Evolutionary conservation across 2,888 invertebrate genomes (phyloP), one percentile per base, ranked within the genome.

Genomic region (Polia nebulosa): DNA sequence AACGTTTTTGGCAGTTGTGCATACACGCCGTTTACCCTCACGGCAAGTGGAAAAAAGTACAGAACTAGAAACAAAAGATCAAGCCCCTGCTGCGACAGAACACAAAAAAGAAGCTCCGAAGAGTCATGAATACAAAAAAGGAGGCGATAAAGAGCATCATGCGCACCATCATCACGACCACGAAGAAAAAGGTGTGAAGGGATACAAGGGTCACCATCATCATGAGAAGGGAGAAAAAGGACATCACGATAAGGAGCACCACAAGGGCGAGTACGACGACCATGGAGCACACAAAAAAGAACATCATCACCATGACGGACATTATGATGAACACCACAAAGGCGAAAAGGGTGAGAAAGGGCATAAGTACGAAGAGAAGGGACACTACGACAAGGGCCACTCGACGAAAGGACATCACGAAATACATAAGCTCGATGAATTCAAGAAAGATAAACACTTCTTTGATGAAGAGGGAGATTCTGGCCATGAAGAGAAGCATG

Each of bases 361-460:
- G 0, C 97, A 97, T 85, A 96, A 96, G 84, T 97, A 96, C 85
- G 96, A 95, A 80, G 97, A 97, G 83, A 96, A 97, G 73, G 98
- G 98, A 13, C 96, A 97, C 81, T 98, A 97, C 90, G 97, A 97
- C 76, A 98, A 98, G 88, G 98, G 98, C 0, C 98, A 98, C 92
- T 97, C 97, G 76, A 98, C 98, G 81, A 98, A 98, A 91, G 98
- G 98, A 67, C 97, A 98, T 81, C 98, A 98, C 89, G 97, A 98
- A 89, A 96, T 98, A 9, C 98, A 98, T 92, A 98, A 98, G 88
- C 92, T 97, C 72, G 98, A 98, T 90, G 98, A 98, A 92, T 98
- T 97, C 92, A 98, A 98, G 89, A 98, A 98, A 91, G 97, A 98
- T 86, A 98, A 98, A 88, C 97, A 98, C 87, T 98, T 98, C 96